phyloP scores from a whole-genome alignment of 2,888 invertebrate species.

The Lasioglossum calceatum region DNA sequence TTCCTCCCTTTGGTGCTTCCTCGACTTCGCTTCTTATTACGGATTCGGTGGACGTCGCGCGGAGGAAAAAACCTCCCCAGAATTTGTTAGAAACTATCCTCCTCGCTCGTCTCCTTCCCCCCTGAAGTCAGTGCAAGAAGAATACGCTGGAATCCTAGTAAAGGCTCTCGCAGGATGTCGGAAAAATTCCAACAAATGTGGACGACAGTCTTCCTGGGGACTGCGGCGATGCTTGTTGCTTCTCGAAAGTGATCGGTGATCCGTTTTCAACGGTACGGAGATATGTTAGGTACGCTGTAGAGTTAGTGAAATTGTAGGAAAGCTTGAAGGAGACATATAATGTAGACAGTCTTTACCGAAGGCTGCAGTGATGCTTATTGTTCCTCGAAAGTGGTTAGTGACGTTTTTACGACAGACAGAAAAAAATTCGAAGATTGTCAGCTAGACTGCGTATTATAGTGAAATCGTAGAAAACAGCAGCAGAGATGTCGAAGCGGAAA shows the following conservation, averaged over 20 bases:
- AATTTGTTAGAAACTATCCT: constrained; percentile 6
- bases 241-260: neutral
- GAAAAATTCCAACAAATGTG: neutral
- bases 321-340: neutral
- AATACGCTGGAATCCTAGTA: neutral
- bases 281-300: neutral
- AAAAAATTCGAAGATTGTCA: too few species aligned
- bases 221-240: neutral
- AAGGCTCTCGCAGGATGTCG: constrained; percentile 4
- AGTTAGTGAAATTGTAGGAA: neutral
- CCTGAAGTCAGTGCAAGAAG: neutral
- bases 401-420: neutral
- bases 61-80: constrained; percentile 8
- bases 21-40: neutral
- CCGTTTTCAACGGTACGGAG: neutral
- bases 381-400: neutral
- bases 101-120: neutral
- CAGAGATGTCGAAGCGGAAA: neutral
- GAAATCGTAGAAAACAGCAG: neutral
- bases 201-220: neutral
- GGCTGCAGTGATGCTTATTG: neutral
- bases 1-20: neutral
- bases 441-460: neutral
- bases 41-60: neutral
- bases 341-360: neutral